Base-by-base conservation (phyloP, 1,140 invertebrate species). In the Achroia grisella region DNA sequence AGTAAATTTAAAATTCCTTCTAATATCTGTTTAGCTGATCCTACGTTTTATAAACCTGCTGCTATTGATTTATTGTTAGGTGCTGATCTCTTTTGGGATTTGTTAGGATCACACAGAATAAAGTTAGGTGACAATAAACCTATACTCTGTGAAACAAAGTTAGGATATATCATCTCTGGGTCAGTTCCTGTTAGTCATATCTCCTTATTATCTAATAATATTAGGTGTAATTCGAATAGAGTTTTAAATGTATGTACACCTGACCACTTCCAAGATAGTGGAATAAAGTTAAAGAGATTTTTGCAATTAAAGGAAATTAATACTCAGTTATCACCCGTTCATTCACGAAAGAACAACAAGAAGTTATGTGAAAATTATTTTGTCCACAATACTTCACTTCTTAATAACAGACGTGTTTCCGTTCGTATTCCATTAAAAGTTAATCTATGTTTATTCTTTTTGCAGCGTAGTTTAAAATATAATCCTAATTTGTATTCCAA, bases 161-260 rank as follows among this genome's bases (percentile, higher is more conserved):
- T 66, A 45, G 56, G 59, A 5, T 71, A 58, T 58, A 13, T 67
- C 12, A 45, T 67, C 39, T 62, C 57, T 12, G 60, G 60, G n/a
- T 58, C 61, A n/a, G n/a, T n/a, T n/a, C n/a, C n/a, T n/a, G n/a
- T n/a, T n/a, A n/a, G n/a, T n/a, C n/a, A n/a, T n/a, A n/a, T n/a
- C n/a, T n/a, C n/a, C n/a, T n/a, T n/a, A n/a, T n/a, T 23, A 31
- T 59, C 27, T 36, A 37, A 41, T 35, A 10, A 41, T 17, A 48
- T 44, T 50, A 40, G 44, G 42, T 56, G 49, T 52, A 55, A 54
- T 50, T 50, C 49, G 12, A 33, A 10, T 10, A 39, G 46, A 36
- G 33, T 17, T n/a, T n/a, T n/a, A n/a, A 32, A 10, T 32, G 9
- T 32, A 32, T 9, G 30, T 28, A 11, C 32, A 42, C 35, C 41